Base-by-base conservation (phyloP, 2,113 vertebrate genomes). In the Myrmecophaga tridactyla region DNA sequence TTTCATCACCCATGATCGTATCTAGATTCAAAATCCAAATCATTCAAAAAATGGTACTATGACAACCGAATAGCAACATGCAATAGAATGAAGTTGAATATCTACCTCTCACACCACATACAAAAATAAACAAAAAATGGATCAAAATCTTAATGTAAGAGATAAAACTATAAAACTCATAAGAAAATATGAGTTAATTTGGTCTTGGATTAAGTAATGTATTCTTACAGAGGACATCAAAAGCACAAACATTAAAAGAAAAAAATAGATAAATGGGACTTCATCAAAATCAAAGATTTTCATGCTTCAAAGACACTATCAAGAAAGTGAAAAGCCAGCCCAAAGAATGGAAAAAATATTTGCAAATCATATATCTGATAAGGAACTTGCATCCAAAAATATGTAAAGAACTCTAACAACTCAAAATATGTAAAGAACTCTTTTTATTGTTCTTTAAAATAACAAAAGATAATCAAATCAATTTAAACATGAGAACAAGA, bases 251-350 rank as follows among this genome's bases (percentile, higher is more conserved):
- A 39, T n/a, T 25, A 63, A 17, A 15, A 65, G 18, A 75, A 76
- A 87, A 51, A 70, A 31, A 85, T 8, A 95, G 31, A 25, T 58
- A 77, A 63, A 70, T 76, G 39, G n/a, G 4, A 63, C 23, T 91
- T 86, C 13, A 80, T 48, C 34, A 90, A 78, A 53, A 65, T 83
- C 76, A 60, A 72, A 81, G 94, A 86, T 15, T 20, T 56, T 53
- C 27, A 8, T 72, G 8, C n/a, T 72, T 92, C 48, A 84, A 70
- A 7, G 39, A 78, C 11, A 95, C 29, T 46, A 69, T 87, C 41
- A 84, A 81, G 34, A 90, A 92, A 67, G 14, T 62, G 5, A 92
- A 90, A 95, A 84, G n/a, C 60, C 27, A 75, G 84, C 21, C 60
- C 51, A 87, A 7, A 27, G 51, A 85, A 70, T 51, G 46, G 31